Evolutionary conservation across 2,888 invertebrate species (phyloP).

Genomic region (Aleiodes leptofemur): DNA sequence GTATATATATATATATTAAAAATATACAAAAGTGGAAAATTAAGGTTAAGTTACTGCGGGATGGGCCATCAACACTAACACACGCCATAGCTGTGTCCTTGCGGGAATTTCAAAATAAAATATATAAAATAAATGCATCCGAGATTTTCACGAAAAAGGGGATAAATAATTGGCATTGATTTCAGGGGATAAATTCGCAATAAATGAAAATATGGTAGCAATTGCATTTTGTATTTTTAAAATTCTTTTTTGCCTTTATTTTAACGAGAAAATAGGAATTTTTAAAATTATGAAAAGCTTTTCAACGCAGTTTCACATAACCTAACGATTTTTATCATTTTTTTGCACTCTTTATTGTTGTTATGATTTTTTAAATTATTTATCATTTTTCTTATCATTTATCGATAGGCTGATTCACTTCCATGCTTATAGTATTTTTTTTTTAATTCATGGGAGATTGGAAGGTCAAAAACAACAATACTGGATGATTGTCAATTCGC

Average conservation of each 20-base stretch:
- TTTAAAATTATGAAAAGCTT: no score
- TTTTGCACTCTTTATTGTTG: neutral
- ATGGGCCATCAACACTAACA: slow-evolving; percentile 52
- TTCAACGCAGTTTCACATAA: slow-evolving; percentile 40
- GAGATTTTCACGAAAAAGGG: neutral
- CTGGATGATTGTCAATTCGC: no score
- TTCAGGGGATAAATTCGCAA: neutral
- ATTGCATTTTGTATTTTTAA: neutral
- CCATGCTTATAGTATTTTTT: no score
- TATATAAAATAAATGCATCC: slow-evolving; percentile 40
- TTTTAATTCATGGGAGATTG: no score
- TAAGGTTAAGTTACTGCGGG: slow-evolving; percentile 66
- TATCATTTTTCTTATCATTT: no score
- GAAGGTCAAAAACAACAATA: no score
- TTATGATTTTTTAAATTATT: neutral
- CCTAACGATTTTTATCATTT: slow-evolving; percentile 25
- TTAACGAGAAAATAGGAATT: no score
- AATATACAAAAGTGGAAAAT: neutral
- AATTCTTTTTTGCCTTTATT: neutral
- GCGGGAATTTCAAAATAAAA: slow-evolving; percentile 74
- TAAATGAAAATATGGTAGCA: neutral
- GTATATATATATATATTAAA: no score
- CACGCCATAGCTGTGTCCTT: slow-evolving; percentile 67
- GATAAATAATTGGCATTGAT: no score
- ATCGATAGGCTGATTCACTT: no score